Evolutionary conservation across 1,140 invertebrate genomes (phyloP).

Genomic region (Halictus rubicundus): DNA sequence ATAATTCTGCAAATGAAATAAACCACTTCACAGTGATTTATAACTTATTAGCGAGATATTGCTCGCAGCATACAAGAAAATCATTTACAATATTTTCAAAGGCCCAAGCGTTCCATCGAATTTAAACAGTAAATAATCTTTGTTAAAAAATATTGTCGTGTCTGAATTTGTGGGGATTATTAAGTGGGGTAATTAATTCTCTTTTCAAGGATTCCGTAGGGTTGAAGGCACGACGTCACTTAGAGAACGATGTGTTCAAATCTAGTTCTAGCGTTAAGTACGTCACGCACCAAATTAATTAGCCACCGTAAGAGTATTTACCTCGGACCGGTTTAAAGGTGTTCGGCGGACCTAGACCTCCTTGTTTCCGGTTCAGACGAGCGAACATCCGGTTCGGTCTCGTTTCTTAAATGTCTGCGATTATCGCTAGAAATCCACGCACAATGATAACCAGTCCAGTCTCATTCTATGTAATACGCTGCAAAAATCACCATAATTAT

Average conservation of each 20-base stretch:
- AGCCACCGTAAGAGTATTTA: background rate
- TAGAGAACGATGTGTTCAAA: slow-evolving; percentile 66
- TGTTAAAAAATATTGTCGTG: no score
- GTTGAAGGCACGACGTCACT: slow-evolving; percentile 54
- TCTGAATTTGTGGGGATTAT: no score
- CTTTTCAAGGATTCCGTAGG: slow-evolving; percentile 25
- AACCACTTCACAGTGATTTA: no score
- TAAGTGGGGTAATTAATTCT: background rate
- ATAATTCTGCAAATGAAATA: no score
- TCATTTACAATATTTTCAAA: no score
- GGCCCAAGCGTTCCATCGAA: no score
- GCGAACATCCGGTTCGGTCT: no score
- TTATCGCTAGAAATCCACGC: background rate
- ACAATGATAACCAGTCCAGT: background rate
- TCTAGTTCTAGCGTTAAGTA: slow-evolving; percentile 63
- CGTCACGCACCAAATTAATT: slow-evolving; percentile 34
- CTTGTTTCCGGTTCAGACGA: background rate
- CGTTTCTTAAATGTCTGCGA: background rate
- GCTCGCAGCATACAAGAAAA: no score
- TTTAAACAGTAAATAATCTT: no score
- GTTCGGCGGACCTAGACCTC: background rate
- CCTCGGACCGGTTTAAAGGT: background rate
- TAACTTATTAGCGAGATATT: no score
- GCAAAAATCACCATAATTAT: no score
- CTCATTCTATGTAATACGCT: no score